phyloP scores from a whole-genome alignment of 2,113 vertebrate species.

The Scomber japonicus region DNA sequence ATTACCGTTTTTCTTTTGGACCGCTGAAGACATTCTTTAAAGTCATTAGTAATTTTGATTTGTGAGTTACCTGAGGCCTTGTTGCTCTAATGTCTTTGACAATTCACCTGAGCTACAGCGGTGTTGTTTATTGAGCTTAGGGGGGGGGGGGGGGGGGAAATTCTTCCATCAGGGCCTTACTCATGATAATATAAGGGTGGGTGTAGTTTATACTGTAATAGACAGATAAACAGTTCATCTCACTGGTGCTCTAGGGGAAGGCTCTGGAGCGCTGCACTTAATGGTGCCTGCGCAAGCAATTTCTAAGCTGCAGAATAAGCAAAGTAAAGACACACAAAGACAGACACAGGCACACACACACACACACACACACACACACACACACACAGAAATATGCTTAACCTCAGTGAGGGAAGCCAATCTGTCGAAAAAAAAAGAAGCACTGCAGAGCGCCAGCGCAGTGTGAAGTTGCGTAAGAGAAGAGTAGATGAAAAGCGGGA shows the following conservation, averaged over 20 bases:
- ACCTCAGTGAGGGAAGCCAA: slow-evolving; percentile 23
- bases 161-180: slow-evolving; percentile 45
- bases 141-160: no score
- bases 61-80: slow-evolving; percentile 17
- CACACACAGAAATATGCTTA: slow-evolving; percentile 43
- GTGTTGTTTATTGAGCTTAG: slow-evolving; percentile 33
- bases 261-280: slow-evolving; percentile 36
- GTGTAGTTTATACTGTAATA: slow-evolving; percentile 51
- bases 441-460: slow-evolving; percentile 14
- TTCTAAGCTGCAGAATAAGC: slow-evolving; percentile 65
- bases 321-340: slow-evolving; percentile 48
- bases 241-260: slow-evolving; percentile 25
- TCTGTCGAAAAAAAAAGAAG: slow-evolving; percentile 15
- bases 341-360: slow-evolving; percentile 17
- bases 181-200: slow-evolving; percentile 9
- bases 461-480: slow-evolving; percentile 72
- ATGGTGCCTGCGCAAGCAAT: slow-evolving; percentile 49
- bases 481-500: slow-evolving; percentile 74
- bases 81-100: slow-evolving; percentile 13
- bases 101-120: slow-evolving; percentile 35
- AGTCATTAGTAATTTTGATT: slow-evolving; percentile 52
- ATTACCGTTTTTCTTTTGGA: neutral
- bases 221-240: slow-evolving; percentile 57
- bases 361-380: slow-evolving; percentile 19
- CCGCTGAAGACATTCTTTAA: slow-evolving; percentile 23